A percentile compares a stretch with the other conserved stretches of the same genome.
phyloP scores from a whole-genome alignment of 2,888 invertebrate genomes.

The Julus scanicus region DNA sequence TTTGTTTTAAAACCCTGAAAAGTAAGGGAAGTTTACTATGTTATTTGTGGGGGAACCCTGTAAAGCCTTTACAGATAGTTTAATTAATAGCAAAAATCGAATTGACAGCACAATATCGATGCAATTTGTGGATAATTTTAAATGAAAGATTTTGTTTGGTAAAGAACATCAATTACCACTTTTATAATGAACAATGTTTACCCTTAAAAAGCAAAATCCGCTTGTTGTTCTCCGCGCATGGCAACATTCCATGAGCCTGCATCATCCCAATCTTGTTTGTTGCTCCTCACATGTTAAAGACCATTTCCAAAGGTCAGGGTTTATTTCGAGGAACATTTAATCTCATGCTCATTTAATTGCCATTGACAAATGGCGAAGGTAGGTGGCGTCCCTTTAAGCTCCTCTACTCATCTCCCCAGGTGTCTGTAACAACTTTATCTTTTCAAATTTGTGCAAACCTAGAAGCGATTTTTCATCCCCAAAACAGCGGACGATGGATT shows the following conservation, averaged over 20 bases:
- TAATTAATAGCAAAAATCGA: too few species aligned
- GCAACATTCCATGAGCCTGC: neutral
- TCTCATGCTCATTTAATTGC: conserved; percentile 51
- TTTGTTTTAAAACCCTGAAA: too few species aligned
- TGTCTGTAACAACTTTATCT: conserved; percentile 54
- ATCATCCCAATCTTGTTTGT: neutral
- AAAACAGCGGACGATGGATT: neutral
- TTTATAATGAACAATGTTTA: neutral
- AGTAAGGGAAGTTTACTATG: too few species aligned
- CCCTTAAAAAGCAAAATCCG: neutral
- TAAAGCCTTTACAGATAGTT: too few species aligned
- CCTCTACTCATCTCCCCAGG: conserved; percentile 50
- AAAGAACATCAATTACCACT: too few species aligned
- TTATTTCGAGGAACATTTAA: conserved; percentile 45
- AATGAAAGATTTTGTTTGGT: neutral
- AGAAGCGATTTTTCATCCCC: conserved; percentile 28
- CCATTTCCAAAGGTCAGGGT: conserved; percentile 44
- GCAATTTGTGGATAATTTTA: neutral
- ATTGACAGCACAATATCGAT: too few species aligned
- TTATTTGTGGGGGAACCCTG: too few species aligned
- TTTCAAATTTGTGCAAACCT: conserved; percentile 5
- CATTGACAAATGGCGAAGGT: conserved; percentile 54
- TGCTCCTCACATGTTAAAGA: conserved; percentile 19
- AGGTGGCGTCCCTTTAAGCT: conserved; percentile 1
- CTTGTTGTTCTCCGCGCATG: neutral